phyloP scores from a whole-genome alignment of 2,113 vertebrate species.

The Halichoeres trimaculatus region DNA sequence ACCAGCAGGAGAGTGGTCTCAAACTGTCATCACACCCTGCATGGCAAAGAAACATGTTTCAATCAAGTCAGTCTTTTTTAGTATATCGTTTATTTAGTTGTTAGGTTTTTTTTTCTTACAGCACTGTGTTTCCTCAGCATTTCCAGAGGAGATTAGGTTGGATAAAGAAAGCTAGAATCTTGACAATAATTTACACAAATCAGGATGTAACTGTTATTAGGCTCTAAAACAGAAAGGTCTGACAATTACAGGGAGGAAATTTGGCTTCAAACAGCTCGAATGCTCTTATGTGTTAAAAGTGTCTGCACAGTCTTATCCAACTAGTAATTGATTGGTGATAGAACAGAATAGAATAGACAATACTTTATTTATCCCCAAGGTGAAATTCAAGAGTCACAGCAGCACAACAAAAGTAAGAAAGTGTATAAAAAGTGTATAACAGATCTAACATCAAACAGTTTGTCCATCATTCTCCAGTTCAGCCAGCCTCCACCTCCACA shows the following conservation, averaged over 20 bases:
- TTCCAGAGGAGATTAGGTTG: constrained; percentile 38
- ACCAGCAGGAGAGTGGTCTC: background rate
- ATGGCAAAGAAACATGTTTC: too few relatives aligned
- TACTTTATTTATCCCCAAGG: too few relatives aligned
- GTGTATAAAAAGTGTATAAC: too few relatives aligned
- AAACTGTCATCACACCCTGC: background rate
- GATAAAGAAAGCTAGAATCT: background rate
- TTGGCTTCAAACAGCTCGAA: constrained; percentile 33
- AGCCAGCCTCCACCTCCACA: too few relatives aligned
- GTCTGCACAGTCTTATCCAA: background rate
- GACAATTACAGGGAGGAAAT: constrained; percentile 17
- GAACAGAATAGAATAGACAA: too few relatives aligned
- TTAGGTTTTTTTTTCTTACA: background rate
- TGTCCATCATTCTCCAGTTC: too few relatives aligned
- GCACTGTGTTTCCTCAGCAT: background rate
- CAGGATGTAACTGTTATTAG: constrained; percentile 12
- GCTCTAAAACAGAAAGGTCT: background rate
- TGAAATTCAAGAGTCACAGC: too few relatives aligned
- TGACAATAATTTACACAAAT: constrained; percentile 25
- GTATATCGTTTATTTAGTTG: background rate
- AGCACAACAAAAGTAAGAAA: too few relatives aligned
- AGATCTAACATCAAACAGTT: too few relatives aligned
- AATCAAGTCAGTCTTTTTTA: background rate
- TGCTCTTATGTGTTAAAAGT: constrained; percentile 22
- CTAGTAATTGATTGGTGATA: too few relatives aligned